Base-by-base conservation (phyloP, 2,113 vertebrate species). In the Collichthys lucidus region DNA sequence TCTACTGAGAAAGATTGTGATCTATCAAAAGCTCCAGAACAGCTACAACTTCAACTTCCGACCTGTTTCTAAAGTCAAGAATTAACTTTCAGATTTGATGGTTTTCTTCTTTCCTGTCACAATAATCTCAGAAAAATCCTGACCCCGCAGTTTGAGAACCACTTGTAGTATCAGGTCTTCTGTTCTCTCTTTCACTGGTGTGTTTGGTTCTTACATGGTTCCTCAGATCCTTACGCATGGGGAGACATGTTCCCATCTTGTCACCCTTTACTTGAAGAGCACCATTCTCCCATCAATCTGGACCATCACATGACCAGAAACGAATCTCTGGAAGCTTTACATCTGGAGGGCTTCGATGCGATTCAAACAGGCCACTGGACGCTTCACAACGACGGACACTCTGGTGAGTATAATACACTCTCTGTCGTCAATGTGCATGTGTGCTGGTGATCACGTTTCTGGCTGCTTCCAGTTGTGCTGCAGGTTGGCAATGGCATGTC, bases 261-360 rank as follows among this genome's bases (percentile, higher is more conserved):
- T 24, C 85, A 93, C 82, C 85, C 92, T 0, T 31, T 84, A 10
- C 85, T 94, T 59, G 90, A 92, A 47, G 74, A 77, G 59, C 92
- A 89, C 59, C 96, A 97, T 86, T 97, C 96, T 0, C 96, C 96
- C 0, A 95, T 98, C 78, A 92, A 97, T 69, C 95, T 96, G 17
- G 93, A 96, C 74, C 89, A 89, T 44, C 88, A 47, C 46, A 66
- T 94, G 74, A 92, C 82, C 74, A 73, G 77, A 52, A 93, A 97
- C 2, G 3, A 67, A 0, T 78, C 90, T 24, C 92, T 97, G 0
- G 91, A 87, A 1, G 76, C 92, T 20, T 77, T 97, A 66, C 42
- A 92, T 7, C 96, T 97, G 0, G 90, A 95, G 44, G 96, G 97
- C 10, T 97, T 96, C 0, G 90, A 97, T 44, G 92, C 66, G 16